Conservation (phyloP, 2,888 invertebrate genomes). For the Stegana nigrithorax region DNA sequence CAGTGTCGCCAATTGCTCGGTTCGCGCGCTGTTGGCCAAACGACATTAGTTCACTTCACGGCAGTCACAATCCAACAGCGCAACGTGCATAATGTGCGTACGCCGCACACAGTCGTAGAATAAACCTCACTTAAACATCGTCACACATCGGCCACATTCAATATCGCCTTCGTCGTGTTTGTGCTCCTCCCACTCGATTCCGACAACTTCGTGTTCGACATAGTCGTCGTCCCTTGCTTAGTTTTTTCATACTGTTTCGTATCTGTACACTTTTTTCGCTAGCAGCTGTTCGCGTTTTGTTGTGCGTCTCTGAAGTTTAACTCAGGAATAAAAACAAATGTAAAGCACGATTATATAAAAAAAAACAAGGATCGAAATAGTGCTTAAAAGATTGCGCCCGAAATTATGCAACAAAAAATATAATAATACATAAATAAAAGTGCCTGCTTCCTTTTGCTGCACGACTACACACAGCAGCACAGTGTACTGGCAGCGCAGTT, state of each 20-base stretch:
- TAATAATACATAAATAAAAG: not conserved
- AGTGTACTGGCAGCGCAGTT: not conserved
- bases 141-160: constrained; percentile 8
- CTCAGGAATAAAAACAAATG: constrained; percentile 25
- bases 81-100: constrained; percentile 48
- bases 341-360: too few relatives aligned
- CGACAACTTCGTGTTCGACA: not conserved
- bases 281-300: constrained; percentile 43
- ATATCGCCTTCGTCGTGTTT: not conserved
- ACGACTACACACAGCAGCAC: not conserved
- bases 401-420: not conserved
- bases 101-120: too few relatives aligned
- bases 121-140: constrained; percentile 9
- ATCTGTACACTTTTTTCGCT: constrained; percentile 20
- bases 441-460: too few relatives aligned
- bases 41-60: not conserved
- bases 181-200: not conserved
- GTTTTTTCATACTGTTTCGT: constrained; percentile 10
- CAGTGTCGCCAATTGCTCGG: too few relatives aligned
- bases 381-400: constrained; percentile 11
- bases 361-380: constrained; percentile 11
- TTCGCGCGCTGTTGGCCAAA: not conserved
- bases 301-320: not conserved
- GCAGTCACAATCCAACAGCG: constrained; percentile 36
- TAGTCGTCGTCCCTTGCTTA: constrained; percentile 4